phyloP scores from a whole-genome alignment of 1,140 invertebrate genomes.

The Teleogryllus occipitalis region DNA sequence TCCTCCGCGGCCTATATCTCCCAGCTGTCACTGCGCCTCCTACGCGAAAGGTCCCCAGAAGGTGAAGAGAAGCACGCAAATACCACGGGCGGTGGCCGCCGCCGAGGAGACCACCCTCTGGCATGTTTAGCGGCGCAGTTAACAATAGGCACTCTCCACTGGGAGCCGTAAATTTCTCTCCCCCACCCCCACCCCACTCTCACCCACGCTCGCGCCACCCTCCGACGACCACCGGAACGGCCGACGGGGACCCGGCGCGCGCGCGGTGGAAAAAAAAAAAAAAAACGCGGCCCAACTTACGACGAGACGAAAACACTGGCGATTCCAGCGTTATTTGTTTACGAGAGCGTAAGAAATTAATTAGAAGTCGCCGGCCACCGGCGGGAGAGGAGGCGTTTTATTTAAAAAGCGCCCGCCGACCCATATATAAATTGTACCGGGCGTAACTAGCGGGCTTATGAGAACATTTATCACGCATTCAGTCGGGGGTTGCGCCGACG shows the following conservation, averaged over 20 bases:
- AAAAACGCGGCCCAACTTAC: neutral
- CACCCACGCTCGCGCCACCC: too few species aligned
- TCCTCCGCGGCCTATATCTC: too few species aligned
- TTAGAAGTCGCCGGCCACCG: neutral
- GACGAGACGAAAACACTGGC: neutral
- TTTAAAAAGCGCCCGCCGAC: too few species aligned
- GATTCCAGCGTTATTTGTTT: neutral
- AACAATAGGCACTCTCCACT: neutral
- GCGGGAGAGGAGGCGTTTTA: too few species aligned
- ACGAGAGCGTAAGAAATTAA: neutral
- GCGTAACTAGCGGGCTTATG: too few species aligned
- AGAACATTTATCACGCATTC: too few species aligned
- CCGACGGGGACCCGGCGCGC: neutral
- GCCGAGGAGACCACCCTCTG: neutral
- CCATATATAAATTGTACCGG: too few species aligned
- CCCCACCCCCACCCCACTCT: neutral
- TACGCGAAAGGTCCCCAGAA: too few species aligned
- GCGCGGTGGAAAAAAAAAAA: neutral
- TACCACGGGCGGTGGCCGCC: too few species aligned
- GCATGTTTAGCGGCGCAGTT: conserved; percentile 3
- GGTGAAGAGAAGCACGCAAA: too few species aligned
- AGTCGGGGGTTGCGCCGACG: too few species aligned
- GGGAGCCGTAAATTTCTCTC: neutral
- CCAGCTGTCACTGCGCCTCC: too few species aligned
- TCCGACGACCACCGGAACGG: neutral